Evolutionary conservation across 2,797 vertebrate species (phyloP).

Genomic region (Leptoclinus maculatus): DNA sequence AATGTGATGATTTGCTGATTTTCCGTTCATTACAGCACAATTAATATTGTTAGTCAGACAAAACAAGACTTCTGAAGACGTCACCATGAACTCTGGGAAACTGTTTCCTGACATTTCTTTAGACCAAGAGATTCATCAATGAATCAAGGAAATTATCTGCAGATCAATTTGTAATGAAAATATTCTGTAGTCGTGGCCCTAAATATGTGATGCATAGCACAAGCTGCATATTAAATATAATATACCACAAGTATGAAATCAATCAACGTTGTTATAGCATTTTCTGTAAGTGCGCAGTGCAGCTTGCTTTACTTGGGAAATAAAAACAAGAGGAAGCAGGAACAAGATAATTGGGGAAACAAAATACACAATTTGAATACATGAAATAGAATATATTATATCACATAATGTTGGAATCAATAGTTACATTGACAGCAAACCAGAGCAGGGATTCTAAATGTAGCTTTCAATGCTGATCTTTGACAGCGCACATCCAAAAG

Average conservation of each 20-base stretch:
- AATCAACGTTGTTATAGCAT: background rate
- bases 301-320: background rate
- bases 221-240: background rate
- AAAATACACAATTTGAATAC: constrained; percentile 6
- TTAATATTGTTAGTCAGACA: background rate
- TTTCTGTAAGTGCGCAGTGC: background rate
- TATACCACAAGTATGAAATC: background rate
- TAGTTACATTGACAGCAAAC: constrained; percentile 32
- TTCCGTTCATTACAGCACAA: background rate
- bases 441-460: constrained; percentile 44
- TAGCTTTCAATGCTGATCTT: constrained; percentile 41
- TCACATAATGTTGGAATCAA: constrained; percentile 18
- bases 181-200: background rate
- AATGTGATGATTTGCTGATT: background rate
- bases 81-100: too few species aligned
- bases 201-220: background rate
- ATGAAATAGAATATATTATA: background rate
- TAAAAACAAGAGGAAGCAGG: background rate
- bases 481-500: constrained; percentile 30
- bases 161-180: background rate
- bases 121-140: background rate
- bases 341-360: background rate
- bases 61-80: background rate
- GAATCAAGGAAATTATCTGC: background rate
- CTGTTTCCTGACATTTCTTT: background rate